phyloP scores from a whole-genome alignment of 2,113 vertebrate genomes.

The Nestor notabilis region DNA sequence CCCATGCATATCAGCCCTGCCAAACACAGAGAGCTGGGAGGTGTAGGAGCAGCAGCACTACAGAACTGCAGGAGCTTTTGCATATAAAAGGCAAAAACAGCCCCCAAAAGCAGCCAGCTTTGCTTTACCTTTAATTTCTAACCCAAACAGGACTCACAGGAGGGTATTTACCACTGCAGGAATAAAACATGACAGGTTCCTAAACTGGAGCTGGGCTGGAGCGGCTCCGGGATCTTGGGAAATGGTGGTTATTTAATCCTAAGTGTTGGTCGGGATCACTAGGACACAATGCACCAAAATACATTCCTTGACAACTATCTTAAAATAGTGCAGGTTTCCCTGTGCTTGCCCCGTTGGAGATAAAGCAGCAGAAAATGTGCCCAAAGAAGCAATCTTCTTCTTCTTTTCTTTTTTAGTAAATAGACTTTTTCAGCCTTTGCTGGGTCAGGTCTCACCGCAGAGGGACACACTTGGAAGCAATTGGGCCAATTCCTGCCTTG shows the following conservation, averaged over 20 bases:
- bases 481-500: slow-evolving; percentile 49
- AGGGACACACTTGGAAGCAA: slow-evolving; percentile 34
- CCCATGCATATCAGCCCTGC: background rate
- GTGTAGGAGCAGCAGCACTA: background rate
- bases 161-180: background rate
- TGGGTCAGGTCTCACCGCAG: background rate
- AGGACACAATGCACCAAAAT: background rate
- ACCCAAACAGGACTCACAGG: background rate
- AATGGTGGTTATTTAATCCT: background rate
- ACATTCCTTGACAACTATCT: slow-evolving; percentile 1
- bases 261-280: background rate
- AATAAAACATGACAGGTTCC: background rate
- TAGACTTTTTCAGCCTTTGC: background rate
- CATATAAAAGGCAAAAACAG: background rate
- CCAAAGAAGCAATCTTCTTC: background rate
- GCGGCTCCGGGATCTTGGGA: background rate
- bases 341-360: background rate
- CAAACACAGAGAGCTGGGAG: accelerated
- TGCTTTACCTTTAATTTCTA: background rate
- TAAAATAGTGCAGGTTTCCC: slow-evolving; percentile 36
- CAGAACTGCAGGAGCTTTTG: background rate
- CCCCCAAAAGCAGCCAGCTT: background rate
- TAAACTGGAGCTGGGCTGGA: background rate
- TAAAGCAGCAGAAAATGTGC: slow-evolving; percentile 32
- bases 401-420: background rate